Percentiles rank a stretch among this genome's conserved stretches.
Evolutionary conservation across 2,888 invertebrate genomes (phyloP).

Genomic region (Antheraea yamamai): DNA sequence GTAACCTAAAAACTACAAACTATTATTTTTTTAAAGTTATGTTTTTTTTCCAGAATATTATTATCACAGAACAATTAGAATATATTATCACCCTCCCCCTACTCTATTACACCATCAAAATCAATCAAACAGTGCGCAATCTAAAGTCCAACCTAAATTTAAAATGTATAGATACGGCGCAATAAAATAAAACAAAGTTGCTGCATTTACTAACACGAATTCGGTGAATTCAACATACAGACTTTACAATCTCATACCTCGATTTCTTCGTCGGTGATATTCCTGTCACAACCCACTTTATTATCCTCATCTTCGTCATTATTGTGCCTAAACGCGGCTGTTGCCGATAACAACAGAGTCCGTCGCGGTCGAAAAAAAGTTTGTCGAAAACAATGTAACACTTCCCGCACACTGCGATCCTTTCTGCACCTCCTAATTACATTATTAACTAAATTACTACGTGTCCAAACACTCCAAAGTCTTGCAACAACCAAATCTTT

Average conservation of each 20-base stretch:
- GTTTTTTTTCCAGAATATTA: no score
- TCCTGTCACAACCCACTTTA: conserved; percentile 46
- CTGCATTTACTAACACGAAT: neutral
- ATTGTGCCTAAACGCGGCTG: conserved; percentile 63
- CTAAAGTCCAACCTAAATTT: neutral
- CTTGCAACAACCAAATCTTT: conserved; percentile 59
- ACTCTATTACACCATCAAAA: neutral
- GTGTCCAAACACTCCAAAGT: conserved; percentile 65
- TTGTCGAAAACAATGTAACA: conserved; percentile 64
- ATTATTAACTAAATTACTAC: conserved; percentile 55
- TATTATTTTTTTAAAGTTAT: no score
- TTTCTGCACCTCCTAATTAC: conserved; percentile 62
- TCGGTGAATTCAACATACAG: neutral
- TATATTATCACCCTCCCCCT: no score
- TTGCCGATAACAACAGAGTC: conserved; percentile 64
- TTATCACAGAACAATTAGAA: no score
- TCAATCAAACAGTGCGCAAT: neutral
- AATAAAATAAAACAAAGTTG: neutral
- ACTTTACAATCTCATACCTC: conserved; percentile 47
- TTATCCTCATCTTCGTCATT: conserved; percentile 39
- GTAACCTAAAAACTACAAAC: no score
- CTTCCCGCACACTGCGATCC: conserved; percentile 64
- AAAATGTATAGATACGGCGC: neutral
- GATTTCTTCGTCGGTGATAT: conserved; percentile 66
- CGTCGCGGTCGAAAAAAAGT: conserved; percentile 59